phyloP scores from a whole-genome alignment of 2,888 invertebrate species.

The Macropis europaea region DNA sequence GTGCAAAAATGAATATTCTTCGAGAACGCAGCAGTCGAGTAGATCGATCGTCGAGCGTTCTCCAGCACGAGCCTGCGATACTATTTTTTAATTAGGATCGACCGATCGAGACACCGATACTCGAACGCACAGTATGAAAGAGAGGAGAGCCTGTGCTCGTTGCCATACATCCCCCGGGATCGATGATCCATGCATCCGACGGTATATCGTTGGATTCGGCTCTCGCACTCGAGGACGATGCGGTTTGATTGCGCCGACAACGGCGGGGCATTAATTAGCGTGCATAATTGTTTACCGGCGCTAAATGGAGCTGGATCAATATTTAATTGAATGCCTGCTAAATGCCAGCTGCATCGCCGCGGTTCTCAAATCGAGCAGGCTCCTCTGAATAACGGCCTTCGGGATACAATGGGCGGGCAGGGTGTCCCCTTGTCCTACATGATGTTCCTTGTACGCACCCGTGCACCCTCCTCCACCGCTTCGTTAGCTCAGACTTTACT shows the following conservation, averaged over 20 bases:
- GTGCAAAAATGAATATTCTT: no score
- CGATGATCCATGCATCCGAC: slow-evolving; percentile 51
- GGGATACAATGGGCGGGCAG: slow-evolving; percentile 54
- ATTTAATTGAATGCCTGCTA: slow-evolving; percentile 78
- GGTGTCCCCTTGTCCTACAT: slow-evolving; percentile 45
- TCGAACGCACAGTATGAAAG: background rate
- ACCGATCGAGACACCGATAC: slow-evolving; percentile 13
- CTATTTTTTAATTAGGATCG: slow-evolving; percentile 32
- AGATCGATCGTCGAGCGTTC: no score
- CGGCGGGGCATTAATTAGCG: slow-evolving; percentile 77
- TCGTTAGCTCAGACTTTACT: slow-evolving; percentile 25
- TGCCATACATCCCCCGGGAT: slow-evolving; percentile 35
- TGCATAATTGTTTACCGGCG: slow-evolving; percentile 78
- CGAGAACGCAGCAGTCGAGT: no score
- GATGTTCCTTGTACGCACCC: slow-evolving; percentile 42
- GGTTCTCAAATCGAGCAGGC: slow-evolving; percentile 71
- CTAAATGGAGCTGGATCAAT: slow-evolving; percentile 77
- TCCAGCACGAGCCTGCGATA: background rate
- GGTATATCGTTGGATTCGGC: slow-evolving; percentile 59
- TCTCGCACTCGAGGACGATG: slow-evolving; percentile 70
- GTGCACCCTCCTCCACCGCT: slow-evolving; percentile 4
- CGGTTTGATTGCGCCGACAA: slow-evolving; percentile 75
- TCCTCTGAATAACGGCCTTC: slow-evolving; percentile 66
- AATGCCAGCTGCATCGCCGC: slow-evolving; percentile 72
- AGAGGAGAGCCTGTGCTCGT: slow-evolving; percentile 11